Evolutionary conservation across 2,113 vertebrate genomes (phyloP), one percentile per base, ranked within the genome.

Genomic region (Polyodon spathula): DNA sequence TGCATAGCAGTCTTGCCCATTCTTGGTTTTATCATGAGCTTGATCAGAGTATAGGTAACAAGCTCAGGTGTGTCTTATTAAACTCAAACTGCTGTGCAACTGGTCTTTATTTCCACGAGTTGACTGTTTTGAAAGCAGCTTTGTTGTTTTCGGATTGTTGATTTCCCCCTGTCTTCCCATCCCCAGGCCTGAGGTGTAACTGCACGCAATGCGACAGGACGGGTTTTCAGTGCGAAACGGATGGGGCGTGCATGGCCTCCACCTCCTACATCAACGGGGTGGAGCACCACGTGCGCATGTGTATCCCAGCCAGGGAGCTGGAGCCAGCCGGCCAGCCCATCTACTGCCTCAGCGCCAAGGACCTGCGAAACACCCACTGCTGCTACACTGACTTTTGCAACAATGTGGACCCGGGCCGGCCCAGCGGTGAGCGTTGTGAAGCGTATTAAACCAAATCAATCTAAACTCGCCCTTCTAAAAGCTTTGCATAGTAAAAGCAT

Each of bases 311-410:
- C 8, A 90, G 81, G 6, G 84, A 85, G 39, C 60, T 99, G 71
- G 85, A 92, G 15, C 94, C 94, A 0, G 91, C 89, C 0, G 95
- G 94, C 54, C 94, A 95, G 48, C 95, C 96, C 38, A 94, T 99
- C 81, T 97, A 90, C 60, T 99, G 96, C 40, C 83, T 92, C 77
- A 94, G 94, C 9, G 91, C 93, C 0, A 89, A 95, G 69, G 91
- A 95, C 39, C 81, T 92, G 55, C 86, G 92, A 1, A 97, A 96
- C 51, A 98, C 93, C 1, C 92, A 95, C 78, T 99, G 96, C 90
- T 99, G 96, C 89, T 93, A 94, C 68, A 84, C 79, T 0, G 95
- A 99, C 81, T 96, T 91, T 78, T 99, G 96, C 88, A 99, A 99
- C 83, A 95, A 89, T 73, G 88, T 97, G 8, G 89, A 93, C 77